phyloP scores from a whole-genome alignment of 2,797 vertebrate genomes.

The Monodelphis domestica region DNA sequence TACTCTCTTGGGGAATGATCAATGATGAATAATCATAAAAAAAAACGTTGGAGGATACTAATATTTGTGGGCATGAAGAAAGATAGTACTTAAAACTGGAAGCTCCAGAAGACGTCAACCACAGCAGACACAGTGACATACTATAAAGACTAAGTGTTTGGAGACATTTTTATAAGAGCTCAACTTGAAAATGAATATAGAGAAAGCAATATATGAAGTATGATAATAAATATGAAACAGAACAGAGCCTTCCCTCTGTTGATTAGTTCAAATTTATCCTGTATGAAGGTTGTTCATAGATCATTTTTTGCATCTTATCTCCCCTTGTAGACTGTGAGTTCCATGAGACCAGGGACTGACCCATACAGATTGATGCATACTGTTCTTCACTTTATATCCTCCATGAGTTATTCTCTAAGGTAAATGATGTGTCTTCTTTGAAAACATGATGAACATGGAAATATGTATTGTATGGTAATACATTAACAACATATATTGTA shows the following conservation, averaged over 20 bases:
- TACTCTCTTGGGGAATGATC: background rate
- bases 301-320: background rate
- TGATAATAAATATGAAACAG: too few species aligned
- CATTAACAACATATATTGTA: too few species aligned
- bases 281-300: background rate
- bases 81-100: background rate
- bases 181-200: background rate
- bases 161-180: background rate
- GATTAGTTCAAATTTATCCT: background rate
- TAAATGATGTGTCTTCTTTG: too few species aligned
- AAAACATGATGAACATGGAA: too few species aligned
- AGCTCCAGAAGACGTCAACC: background rate
- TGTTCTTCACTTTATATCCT: too few species aligned
- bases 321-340: background rate
- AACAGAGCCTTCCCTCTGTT: background rate
- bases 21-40: background rate
- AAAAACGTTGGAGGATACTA: background rate
- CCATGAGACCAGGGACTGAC: background rate
- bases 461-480: too few species aligned
- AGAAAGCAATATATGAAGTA: background rate
- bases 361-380: too few species aligned
- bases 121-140: rapidly evolving
- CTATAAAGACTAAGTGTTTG: background rate
- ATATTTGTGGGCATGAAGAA: background rate
- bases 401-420: too few species aligned